These are phyloP conservation scores for Morone saxatilis DNA, from an alignment of 2,113 vertebrate genomes.

Conservation along the genomic window DNA sequence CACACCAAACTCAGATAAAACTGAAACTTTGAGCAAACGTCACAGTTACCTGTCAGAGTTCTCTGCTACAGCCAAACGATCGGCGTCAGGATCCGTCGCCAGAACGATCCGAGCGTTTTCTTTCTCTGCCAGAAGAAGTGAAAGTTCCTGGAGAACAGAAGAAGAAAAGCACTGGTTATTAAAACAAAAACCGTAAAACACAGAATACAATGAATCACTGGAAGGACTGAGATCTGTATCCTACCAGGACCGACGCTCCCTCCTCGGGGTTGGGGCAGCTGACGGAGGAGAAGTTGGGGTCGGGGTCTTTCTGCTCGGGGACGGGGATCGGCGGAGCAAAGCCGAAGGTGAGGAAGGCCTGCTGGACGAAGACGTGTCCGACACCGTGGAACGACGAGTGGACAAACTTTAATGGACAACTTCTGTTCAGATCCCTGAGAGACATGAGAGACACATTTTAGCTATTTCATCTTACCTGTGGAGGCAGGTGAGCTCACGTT, in stretches of 20 bases:
- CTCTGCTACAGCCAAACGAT: slow-evolving; percentile 94
- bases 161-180: neutral
- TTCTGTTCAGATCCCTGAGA: slow-evolving; percentile 86
- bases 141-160: slow-evolving; percentile 84
- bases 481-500: neutral
- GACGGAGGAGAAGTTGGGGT: slow-evolving; percentile 94
- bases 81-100: slow-evolving; percentile 96
- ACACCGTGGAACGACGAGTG: slow-evolving; percentile 97
- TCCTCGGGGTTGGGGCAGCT: slow-evolving; percentile 96
- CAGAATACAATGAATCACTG: rapidly evolving
- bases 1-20: too few species aligned
- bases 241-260: slow-evolving; percentile 93
- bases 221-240: neutral
- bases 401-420: slow-evolving; percentile 88
- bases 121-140: slow-evolving; percentile 90
- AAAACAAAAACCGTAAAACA: slow-evolving; percentile 34
- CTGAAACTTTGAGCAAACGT: slow-evolving; percentile 2
- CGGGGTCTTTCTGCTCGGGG: slow-evolving; percentile 94
- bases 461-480: neutral
- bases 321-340: slow-evolving; percentile 93
- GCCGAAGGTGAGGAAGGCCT: slow-evolving; percentile 91
- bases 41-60: slow-evolving; percentile 85
- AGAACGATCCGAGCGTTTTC: slow-evolving; percentile 89
- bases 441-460: neutral
- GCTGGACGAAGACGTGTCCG: slow-evolving; percentile 91